These are phyloP conservation scores for Oriolus oriolus DNA, from an alignment of 2,113 vertebrate genomes.

Conservation along the genomic window DNA sequence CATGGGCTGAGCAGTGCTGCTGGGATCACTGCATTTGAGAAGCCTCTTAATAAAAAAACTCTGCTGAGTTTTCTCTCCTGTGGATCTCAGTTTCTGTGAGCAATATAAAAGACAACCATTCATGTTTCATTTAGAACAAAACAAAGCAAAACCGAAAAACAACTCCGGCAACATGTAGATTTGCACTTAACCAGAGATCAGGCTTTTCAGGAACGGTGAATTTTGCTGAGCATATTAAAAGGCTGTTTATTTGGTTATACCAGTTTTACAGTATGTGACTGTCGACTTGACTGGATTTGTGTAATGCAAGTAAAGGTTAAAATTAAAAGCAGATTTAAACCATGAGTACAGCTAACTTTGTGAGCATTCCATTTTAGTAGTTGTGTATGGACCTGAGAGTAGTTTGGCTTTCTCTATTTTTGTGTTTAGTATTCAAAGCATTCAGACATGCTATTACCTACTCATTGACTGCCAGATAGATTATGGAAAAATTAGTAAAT, in stretches of 20 bases:
- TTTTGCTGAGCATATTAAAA: background rate
- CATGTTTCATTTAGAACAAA: background rate
- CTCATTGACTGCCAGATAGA: background rate
- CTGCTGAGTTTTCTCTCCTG: background rate
- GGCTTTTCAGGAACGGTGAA: constrained; percentile 4
- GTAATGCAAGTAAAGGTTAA: background rate
- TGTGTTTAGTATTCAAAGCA: background rate
- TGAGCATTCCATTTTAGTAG: background rate
- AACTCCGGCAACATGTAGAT: background rate
- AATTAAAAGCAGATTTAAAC: background rate
- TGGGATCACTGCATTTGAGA: background rate
- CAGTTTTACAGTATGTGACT: background rate
- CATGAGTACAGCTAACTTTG: background rate
- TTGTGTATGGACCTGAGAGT: background rate
- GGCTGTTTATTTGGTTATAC: background rate
- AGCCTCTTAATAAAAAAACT: background rate
- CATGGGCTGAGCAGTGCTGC: background rate
- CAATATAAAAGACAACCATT: background rate
- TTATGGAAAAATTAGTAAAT: background rate
- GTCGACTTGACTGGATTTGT: background rate
- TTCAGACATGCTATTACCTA: background rate
- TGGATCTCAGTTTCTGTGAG: background rate
- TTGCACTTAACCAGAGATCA: background rate
- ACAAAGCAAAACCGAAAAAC: background rate
- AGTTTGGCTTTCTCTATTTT: background rate